These are phyloP conservation scores for Cotesia chilonis DNA, from an alignment of 1,140 invertebrate genomes.

Conservation along the genomic window DNA sequence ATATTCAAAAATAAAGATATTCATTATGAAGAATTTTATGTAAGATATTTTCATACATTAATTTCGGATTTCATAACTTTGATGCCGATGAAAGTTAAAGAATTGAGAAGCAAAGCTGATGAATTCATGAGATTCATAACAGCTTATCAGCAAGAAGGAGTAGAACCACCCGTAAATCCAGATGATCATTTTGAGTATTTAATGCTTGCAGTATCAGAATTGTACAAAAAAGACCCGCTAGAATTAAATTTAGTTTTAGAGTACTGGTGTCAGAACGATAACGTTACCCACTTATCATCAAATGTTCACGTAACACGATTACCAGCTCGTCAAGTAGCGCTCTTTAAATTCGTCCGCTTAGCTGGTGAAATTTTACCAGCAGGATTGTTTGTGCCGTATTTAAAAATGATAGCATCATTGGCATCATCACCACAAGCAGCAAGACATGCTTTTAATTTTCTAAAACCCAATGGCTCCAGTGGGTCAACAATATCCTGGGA, in stretches of 20 bases:
- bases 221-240: conserved; percentile 81
- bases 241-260: conserved; percentile 78
- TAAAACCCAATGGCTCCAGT: conserved; percentile 76
- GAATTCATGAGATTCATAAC: conserved; percentile 86
- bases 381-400: conserved; percentile 85
- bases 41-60: conserved; percentile 83
- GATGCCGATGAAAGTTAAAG: conserved; percentile 91
- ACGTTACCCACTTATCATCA: conserved; percentile 53
- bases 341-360: conserved; percentile 91
- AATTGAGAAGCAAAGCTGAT: conserved; percentile 84
- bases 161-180: conserved; percentile 79
- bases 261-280: conserved; percentile 78
- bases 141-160: conserved; percentile 82
- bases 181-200: conserved; percentile 87
- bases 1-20: conserved; percentile 77
- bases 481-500: conserved; percentile 79
- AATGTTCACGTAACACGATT: conserved; percentile 56
- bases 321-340: conserved; percentile 74
- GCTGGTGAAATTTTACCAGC: conserved; percentile 88
- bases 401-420: conserved; percentile 86
- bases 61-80: conserved; percentile 92
- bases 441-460: conserved; percentile 84
- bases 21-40: conserved; percentile 83
- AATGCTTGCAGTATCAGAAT: conserved; percentile 77
- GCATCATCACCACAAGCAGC: conserved; percentile 78